Conservation (phyloP, 2,888 invertebrate genomes). For the Diarsia mendica region DNA sequence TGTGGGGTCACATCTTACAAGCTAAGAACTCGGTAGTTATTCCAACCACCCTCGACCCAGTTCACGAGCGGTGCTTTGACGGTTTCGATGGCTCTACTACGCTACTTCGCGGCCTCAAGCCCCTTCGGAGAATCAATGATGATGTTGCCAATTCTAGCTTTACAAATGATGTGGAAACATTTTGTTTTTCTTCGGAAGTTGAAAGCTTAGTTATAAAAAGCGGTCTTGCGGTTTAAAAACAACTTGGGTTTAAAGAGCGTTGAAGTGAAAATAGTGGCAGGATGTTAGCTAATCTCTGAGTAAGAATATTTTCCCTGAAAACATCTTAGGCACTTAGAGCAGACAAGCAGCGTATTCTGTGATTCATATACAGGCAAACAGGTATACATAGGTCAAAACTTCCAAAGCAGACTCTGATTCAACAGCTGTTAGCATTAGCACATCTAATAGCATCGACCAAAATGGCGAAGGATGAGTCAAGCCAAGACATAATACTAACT, state of each 20-base stretch:
- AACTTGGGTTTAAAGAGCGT: background rate
- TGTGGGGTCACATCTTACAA: constrained; percentile 16
- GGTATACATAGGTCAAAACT: constrained; percentile 29
- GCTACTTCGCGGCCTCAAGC: constrained; percentile 32
- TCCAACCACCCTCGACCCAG: constrained; percentile 77
- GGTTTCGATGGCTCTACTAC: constrained; percentile 73
- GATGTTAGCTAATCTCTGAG: constrained; percentile 25
- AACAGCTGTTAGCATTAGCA: constrained; percentile 33
- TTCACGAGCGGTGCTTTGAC: constrained; percentile 69
- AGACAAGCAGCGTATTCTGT: constrained; percentile 9
- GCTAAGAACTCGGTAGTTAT: constrained; percentile 59
- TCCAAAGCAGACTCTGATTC: constrained; percentile 29
- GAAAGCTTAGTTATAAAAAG: background rate
- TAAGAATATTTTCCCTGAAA: constrained; percentile 24
- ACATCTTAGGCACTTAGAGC: background rate
- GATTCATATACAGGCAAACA: constrained; percentile 17
- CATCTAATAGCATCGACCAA: constrained; percentile 25
- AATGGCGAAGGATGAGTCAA: constrained; percentile 50
- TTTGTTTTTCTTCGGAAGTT: constrained; percentile 25
- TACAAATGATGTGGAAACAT: constrained; percentile 19
- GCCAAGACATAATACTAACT: constrained; percentile 45
- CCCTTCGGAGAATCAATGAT: constrained; percentile 51
- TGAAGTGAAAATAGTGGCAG: constrained; percentile 22
- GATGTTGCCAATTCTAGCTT: constrained; percentile 39
- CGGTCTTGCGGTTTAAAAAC: background rate